phyloP scores from a whole-genome alignment of 2,797 vertebrate genomes.

The Melanogrammus aeglefinus region DNA sequence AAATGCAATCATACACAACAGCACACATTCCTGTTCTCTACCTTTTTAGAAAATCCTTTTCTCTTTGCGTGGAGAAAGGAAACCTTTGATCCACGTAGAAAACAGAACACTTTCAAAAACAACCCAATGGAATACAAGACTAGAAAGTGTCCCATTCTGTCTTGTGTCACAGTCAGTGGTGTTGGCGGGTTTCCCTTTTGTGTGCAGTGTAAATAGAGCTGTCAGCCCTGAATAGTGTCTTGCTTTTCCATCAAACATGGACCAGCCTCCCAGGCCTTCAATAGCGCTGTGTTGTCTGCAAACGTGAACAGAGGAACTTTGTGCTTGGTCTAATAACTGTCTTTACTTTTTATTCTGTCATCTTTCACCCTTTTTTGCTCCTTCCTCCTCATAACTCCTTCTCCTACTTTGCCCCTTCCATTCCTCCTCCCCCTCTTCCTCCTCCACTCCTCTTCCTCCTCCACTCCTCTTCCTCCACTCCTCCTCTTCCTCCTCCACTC shows the following conservation, averaged over 20 bases:
- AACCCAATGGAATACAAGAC: constrained; percentile 33
- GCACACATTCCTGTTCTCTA: neutral
- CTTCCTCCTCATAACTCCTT: neutral
- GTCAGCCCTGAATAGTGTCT: neutral
- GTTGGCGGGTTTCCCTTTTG: constrained; percentile 24
- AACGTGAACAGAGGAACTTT: neutral
- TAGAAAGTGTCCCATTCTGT: constrained; percentile 35
- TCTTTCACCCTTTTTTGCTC: neutral
- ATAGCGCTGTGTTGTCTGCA: too few species aligned
- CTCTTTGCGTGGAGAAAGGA: constrained; percentile 41
- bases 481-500: neutral
- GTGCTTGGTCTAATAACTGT: neutral
- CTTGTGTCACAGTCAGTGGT: constrained; percentile 33
- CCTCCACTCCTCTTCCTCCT: too few species aligned
- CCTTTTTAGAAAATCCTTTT: constrained; percentile 36
- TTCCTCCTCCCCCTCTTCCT: too few species aligned
- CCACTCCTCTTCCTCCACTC: too few species aligned
- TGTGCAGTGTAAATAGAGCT: constrained; percentile 51
- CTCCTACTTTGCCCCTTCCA: neutral
- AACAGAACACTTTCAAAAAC: constrained; percentile 40
- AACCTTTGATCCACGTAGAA: constrained; percentile 47
- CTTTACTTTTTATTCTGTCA: neutral
- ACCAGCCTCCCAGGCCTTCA: neutral
- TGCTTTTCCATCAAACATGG: too few species aligned
- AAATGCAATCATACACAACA: neutral